Conservation (phyloP, 2,888 invertebrate species). For the Agonopterix alstromeriana region DNA sequence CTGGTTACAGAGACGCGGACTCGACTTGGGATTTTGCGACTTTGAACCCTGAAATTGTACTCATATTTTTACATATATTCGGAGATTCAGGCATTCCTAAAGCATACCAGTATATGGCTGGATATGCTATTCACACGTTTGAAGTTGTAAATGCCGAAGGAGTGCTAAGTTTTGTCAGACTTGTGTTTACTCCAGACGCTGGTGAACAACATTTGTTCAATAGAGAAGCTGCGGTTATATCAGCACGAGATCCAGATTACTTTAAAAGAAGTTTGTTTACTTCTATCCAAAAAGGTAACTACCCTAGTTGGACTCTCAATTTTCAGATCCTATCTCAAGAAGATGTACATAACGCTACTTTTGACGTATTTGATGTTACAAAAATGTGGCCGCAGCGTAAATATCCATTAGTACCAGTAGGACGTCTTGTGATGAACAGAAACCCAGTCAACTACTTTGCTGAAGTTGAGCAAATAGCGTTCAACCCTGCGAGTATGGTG, state of each 20-base stretch:
- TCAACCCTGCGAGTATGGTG: conserved; percentile 89
- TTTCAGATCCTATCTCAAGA: conserved; percentile 56
- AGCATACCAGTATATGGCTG: conserved; percentile 92
- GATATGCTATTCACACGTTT: conserved; percentile 92
- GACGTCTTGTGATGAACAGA: conserved; percentile 87
- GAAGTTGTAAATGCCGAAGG: conserved; percentile 86
- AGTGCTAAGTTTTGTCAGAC: conserved; percentile 86
- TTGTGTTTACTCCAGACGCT: conserved; percentile 92
- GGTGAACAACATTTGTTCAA: conserved; percentile 84
- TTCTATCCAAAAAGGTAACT: conserved; percentile 82
- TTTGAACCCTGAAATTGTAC: conserved; percentile 79
- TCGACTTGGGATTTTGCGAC: conserved; percentile 72
- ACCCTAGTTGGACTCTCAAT: conserved; percentile 56
- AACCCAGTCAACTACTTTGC: conserved; percentile 94
- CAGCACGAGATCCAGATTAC: conserved; percentile 88
- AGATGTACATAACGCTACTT: conserved; percentile 84
- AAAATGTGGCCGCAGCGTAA: conserved; percentile 88
- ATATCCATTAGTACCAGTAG: conserved; percentile 89
- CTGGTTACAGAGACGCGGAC: conserved; percentile 27
- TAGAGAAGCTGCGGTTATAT: conserved; percentile 72
- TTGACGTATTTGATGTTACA: conserved; percentile 94
- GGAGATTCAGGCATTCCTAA: conserved; percentile 92
- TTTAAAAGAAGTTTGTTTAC: conserved; percentile 88
- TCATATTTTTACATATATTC: conserved; percentile 84
- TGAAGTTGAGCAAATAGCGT: conserved; percentile 94